A percentile compares a stretch with the other conserved stretches of the same genome.
These are phyloP conservation scores for Synodontis membranacea DNA, from an alignment of 2,113 vertebrate species.

Conservation along the genomic window DNA sequence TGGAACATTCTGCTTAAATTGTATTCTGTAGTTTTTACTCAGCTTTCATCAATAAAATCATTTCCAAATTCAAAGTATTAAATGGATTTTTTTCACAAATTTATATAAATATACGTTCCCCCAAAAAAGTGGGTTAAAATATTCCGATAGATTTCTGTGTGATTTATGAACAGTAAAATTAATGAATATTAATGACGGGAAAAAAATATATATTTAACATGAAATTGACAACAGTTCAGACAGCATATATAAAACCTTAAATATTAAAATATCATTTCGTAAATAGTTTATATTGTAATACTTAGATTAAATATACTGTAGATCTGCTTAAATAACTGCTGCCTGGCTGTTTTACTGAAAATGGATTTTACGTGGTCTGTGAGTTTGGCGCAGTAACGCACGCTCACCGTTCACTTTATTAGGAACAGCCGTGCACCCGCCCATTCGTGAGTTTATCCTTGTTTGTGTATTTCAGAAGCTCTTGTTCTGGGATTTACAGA, in stretches of 20 bases:
- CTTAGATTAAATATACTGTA: neutral
- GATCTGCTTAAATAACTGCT: neutral
- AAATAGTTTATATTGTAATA: neutral
- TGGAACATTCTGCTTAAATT: neutral
- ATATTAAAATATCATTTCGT: too few relatives aligned
- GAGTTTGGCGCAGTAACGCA: too few relatives aligned
- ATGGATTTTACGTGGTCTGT: too few relatives aligned
- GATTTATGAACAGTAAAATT: neutral
- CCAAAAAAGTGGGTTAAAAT: neutral
- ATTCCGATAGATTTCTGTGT: neutral
- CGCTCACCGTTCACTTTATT: neutral
- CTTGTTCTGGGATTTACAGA: too few relatives aligned
- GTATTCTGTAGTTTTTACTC: neutral
- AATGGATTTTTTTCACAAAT: neutral
- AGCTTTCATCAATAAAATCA: conserved; percentile 25
- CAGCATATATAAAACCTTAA: neutral
- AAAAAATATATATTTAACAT: neutral
- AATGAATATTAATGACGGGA: neutral
- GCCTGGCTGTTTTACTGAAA: too few relatives aligned
- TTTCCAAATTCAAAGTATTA: neutral
- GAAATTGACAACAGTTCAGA: neutral
- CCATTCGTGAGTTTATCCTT: too few relatives aligned
- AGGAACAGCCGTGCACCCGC: neutral
- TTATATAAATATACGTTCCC: neutral
- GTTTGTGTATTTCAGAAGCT: too few relatives aligned